Conservation (phyloP, 1,140 invertebrate species). For the Listronotus oregonensis region DNA sequence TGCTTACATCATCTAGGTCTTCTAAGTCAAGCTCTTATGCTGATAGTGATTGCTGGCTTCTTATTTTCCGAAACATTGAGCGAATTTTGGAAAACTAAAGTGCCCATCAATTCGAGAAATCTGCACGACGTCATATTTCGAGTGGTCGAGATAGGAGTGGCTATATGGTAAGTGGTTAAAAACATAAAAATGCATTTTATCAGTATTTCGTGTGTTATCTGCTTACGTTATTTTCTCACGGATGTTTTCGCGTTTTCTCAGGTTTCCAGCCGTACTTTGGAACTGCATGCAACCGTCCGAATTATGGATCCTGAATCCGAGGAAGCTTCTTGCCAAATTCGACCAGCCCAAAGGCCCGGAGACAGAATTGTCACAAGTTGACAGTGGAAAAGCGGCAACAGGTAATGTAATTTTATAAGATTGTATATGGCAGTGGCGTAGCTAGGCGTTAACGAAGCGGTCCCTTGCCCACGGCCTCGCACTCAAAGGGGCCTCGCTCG, state of each 20-base stretch:
- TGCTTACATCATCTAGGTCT: conserved; percentile 58
- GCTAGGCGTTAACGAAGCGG: no score
- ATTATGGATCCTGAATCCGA: conserved; percentile 92
- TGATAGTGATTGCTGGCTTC: conserved; percentile 86
- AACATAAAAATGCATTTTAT: not conserved
- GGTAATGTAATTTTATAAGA: conserved; percentile 8
- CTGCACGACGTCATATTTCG: conserved; percentile 91
- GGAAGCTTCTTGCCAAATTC: conserved; percentile 74
- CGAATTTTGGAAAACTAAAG: conserved; percentile 92
- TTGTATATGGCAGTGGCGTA: no score
- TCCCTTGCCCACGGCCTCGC: no score
- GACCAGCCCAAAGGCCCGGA: conserved; percentile 52
- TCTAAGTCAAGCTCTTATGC: conserved; percentile 82
- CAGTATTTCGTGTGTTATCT: not conserved
- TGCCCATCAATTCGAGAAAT: conserved; percentile 86
- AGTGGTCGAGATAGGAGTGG: conserved; percentile 90
- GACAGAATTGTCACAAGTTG: conserved; percentile 30
- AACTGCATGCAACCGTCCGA: conserved; percentile 94
- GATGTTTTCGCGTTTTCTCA: not conserved
- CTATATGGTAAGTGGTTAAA: conserved; percentile 68
- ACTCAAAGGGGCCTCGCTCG: no score
- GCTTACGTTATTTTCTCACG: not conserved
- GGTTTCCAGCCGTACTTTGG: conserved; percentile 91
- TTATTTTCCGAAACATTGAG: conserved; percentile 87
- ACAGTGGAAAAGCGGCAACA: conserved; percentile 12